These are phyloP conservation scores for Perithous albicinctus DNA, from an alignment of 2,888 invertebrate genomes.

Conservation along the genomic window DNA sequence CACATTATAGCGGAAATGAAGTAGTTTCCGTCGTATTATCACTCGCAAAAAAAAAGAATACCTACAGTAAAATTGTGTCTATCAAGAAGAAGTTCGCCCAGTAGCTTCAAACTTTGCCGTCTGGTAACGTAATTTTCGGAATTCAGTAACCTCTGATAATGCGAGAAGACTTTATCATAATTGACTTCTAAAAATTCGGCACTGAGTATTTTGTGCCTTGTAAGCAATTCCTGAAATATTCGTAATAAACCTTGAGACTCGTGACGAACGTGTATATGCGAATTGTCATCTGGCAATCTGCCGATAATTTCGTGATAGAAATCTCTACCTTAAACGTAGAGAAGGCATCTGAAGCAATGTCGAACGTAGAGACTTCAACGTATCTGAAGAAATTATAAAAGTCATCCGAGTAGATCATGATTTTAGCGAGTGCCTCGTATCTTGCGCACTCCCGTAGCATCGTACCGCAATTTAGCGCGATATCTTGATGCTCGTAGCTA, in stretches of 20 bases:
- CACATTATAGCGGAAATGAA: not conserved
- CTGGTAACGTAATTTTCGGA: conserved; percentile 99
- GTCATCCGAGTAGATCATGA: conserved; percentile 98
- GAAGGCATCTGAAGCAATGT: conserved; percentile 99
- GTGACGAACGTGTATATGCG: conserved; percentile 17
- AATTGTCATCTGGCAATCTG: conserved; percentile 6
- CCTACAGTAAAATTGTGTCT: conserved; percentile 99
- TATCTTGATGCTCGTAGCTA: conserved; percentile 99
- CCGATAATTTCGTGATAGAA: not conserved
- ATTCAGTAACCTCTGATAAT: conserved; percentile 98
- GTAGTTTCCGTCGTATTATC: not conserved
- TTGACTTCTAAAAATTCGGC: conserved; percentile 99
- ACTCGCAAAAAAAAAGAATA: conserved; percentile 78
- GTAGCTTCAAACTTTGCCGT: conserved; percentile 98
- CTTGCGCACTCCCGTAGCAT: conserved; percentile 99
- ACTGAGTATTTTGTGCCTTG: conserved; percentile 97
- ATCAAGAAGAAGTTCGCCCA: conserved; percentile 98
- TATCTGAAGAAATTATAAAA: conserved; percentile 99
- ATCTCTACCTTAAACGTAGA: conserved; percentile 98
- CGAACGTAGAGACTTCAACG: conserved; percentile 99
- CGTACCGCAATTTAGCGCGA: conserved; percentile 99
- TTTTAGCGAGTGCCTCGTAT: conserved; percentile 99
- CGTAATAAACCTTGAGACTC: not conserved
- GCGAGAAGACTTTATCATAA: conserved; percentile 99
- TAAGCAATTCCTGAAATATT: conserved; percentile 92